Percentiles rank a stretch among this genome's conserved stretches.
Evolutionary conservation across 2,113 vertebrate species (phyloP).

Genomic region (Menura novaehollandiae): DNA sequence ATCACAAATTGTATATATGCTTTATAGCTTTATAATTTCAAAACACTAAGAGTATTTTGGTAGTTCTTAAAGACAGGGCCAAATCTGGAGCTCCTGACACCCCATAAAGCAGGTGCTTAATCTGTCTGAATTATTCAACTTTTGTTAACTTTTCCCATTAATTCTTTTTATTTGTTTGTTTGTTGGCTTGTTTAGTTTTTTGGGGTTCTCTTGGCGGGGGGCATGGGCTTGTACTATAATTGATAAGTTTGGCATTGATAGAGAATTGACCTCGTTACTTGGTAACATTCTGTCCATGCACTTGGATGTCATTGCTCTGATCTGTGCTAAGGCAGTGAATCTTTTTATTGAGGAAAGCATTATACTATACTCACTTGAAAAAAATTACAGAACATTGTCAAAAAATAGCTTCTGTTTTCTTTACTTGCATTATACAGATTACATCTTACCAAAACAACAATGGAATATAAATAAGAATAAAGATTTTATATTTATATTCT

Average conservation of each 20-base stretch:
- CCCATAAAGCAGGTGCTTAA: not conserved
- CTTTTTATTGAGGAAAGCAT: not conserved
- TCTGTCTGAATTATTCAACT: not conserved
- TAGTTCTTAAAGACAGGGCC: not conserved
- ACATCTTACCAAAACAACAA: not conserved
- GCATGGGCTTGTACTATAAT: not conserved
- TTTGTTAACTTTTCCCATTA: not conserved
- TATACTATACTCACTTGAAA: not conserved
- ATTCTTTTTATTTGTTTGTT: not conserved
- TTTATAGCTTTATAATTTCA: not conserved
- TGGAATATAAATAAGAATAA: not conserved
- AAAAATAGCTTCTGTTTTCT: not conserved
- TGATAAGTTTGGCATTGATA: not conserved
- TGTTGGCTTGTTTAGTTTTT: not conserved
- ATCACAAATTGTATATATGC: not conserved
- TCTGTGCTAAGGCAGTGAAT: not conserved
- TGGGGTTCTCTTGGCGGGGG: too few relatives aligned
- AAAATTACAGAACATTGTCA: not conserved
- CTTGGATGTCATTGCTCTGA: not conserved
- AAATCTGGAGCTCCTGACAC: not conserved
- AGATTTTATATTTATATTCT: not conserved
- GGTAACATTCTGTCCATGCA: not conserved
- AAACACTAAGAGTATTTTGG: not conserved
- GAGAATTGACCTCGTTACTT: not conserved
- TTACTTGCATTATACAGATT: not conserved